phyloP scores from a whole-genome alignment of 2,888 invertebrate species.

The Campopleginae sp. region DNA sequence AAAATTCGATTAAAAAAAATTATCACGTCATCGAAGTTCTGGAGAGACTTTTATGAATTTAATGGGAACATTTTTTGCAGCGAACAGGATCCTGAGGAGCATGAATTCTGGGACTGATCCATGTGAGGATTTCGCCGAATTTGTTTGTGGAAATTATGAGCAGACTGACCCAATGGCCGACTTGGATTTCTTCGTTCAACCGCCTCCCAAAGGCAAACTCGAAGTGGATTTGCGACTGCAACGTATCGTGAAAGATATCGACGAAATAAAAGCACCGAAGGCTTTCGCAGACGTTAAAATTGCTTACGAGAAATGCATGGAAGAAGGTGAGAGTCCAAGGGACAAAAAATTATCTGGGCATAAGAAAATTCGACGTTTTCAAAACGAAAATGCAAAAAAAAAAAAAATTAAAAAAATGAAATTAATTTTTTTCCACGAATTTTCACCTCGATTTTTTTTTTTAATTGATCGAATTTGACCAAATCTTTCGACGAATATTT shows the following conservation, averaged over 20 bases:
- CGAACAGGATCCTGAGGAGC: not conserved
- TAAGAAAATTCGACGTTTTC: not conserved
- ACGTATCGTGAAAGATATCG: not conserved
- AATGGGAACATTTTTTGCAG: too few species aligned
- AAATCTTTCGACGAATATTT: not conserved
- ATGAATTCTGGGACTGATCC: not conserved
- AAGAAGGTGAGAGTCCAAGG: not conserved
- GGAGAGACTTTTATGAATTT: too few species aligned
- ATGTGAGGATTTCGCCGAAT: not conserved
- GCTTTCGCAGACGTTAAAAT: not conserved
- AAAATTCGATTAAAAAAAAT: too few species aligned
- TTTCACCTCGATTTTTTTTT: not conserved
- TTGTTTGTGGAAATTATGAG: not conserved
- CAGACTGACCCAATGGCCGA: not conserved
- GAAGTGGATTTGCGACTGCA: constrained; percentile 1
- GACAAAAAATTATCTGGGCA: too few species aligned
- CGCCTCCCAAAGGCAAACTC: not conserved
- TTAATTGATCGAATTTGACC: not conserved
- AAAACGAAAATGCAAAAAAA: not conserved
- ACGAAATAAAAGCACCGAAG: not conserved
- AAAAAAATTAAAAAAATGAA: too few species aligned
- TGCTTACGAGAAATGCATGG: not conserved
- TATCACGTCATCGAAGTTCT: too few species aligned
- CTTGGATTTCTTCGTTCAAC: not conserved
- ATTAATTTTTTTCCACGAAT: too few species aligned